These are phyloP conservation scores for Drosophila falleni DNA, from an alignment of 2,888 invertebrate species.

Conservation along the genomic window DNA sequence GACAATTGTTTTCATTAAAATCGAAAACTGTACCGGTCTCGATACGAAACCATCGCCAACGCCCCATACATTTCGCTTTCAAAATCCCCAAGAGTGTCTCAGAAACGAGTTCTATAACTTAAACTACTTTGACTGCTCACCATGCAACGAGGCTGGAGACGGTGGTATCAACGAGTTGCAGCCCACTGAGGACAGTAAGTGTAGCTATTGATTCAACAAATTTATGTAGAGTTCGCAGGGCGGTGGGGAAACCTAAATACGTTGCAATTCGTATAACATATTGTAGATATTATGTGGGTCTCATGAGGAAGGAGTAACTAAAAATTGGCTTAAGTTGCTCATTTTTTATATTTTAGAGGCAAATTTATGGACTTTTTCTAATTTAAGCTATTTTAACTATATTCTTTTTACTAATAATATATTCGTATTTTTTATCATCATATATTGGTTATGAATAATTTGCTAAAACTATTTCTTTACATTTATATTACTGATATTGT, in stretches of 20 bases:
- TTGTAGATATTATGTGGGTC: not conserved
- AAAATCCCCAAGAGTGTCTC: slow-evolving; percentile 82
- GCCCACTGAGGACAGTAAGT: slow-evolving; percentile 76
- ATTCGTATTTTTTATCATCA: no score
- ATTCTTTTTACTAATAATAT: no score
- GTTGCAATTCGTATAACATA: slow-evolving; percentile 25
- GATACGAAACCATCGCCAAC: slow-evolving; percentile 42
- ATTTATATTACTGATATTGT: no score
- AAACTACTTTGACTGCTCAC: slow-evolving; percentile 86
- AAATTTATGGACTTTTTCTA: not conserved
- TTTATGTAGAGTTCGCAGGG: not conserved
- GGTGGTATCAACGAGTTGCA: slow-evolving; percentile 62
- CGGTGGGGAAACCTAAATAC: not conserved
- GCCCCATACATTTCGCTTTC: slow-evolving; percentile 69
- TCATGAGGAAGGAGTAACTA: not conserved
- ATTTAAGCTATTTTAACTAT: not conserved
- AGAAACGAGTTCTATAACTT: slow-evolving; percentile 86
- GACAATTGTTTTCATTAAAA: slow-evolving; percentile 31
- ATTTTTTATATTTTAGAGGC: not conserved
- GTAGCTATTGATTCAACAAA: slow-evolving; percentile 73
- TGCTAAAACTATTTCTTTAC: no score
- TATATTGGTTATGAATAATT: no score
- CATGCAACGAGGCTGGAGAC: slow-evolving; percentile 83
- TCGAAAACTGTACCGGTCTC: slow-evolving; percentile 38
- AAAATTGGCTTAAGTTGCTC: not conserved